Evolutionary conservation across 35 echinoderm and acorn worm species (phyloP), one percentile per base, ranked within the genome.

Genomic region (Patiria miniata): DNA sequence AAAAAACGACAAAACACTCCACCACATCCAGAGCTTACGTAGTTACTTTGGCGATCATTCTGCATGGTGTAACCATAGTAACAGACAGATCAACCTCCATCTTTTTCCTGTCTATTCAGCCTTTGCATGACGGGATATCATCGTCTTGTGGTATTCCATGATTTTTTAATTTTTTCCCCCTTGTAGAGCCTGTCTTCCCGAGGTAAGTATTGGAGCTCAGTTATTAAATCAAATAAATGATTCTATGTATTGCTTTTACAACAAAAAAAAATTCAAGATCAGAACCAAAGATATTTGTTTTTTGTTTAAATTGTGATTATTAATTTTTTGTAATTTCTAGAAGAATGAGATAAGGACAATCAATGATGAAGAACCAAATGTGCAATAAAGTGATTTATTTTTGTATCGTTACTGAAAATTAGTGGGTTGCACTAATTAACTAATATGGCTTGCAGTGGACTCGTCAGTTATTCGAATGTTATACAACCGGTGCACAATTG

Each of bases 381-480:
- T 82, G 80, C 80, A 82, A 82, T 82, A 82, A 82, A 82, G 19
- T 82, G 40, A 44, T 82, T 82, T 82, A 82, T 82, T 82, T 82
- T 82, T 82, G 33, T 82, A 82, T 82, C 28, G 33, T 78, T 53
- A n/a, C 21, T 56, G 39, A 42, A 82, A 23, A 52, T 50, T 82
- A 82, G 42, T 82, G 80, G 80, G n/a, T 53, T 82, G 80, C 80
- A 82, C 80, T 82, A 82, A 82, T 82, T 80, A 51, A 80, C 42
- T 82, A 82, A 82, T 23, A 22, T 34, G 21, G 34, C 80, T 82
- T 52, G 51, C 80, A 52, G 40, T 82, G 80, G 42, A 47, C 42
- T 47, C 4, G 12, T 47, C 42, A 47, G 42, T 47, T 4, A 12
- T 6, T 47, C 12, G 12, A 47, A 12, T 4, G 42, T 12, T 12